Evolutionary conservation across 2,113 vertebrate species (phyloP).

Genomic region (Callipepla squamata): DNA sequence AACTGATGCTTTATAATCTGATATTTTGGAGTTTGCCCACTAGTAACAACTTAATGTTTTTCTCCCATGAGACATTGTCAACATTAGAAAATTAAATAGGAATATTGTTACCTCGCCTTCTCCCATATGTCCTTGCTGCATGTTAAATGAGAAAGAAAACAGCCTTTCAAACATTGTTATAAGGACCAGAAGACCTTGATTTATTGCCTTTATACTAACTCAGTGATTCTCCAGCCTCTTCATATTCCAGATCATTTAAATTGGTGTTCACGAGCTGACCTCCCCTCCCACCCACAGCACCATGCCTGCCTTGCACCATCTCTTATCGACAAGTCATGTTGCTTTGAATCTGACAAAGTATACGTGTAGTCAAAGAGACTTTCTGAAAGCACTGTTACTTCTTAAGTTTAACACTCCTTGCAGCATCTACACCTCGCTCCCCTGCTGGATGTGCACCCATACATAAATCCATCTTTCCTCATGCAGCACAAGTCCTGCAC

Average conservation of each 20-base stretch:
- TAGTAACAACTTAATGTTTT: slow-evolving; percentile 44
- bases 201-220: slow-evolving; percentile 68
- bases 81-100: slow-evolving; percentile 84
- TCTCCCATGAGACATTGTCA: slow-evolving; percentile 77
- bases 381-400: not conserved
- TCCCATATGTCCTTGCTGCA: slow-evolving; percentile 99
- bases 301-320: slow-evolving; percentile 29
- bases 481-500: not conserved
- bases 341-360: not conserved
- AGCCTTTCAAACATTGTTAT: slow-evolving; percentile 88
- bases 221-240: slow-evolving; percentile 61
- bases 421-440: not conserved
- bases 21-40: slow-evolving; percentile 48
- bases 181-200: slow-evolving; percentile 75
- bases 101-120: slow-evolving; percentile 97
- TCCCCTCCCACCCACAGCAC: not conserved
- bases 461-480: not conserved
- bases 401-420: not conserved
- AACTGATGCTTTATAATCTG: not conserved
- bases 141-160: slow-evolving; percentile 92
- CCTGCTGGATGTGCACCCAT: not conserved
- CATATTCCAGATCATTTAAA: slow-evolving; percentile 32
- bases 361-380: not conserved
- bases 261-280: not conserved
- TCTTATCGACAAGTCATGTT: not conserved